phyloP scores from a whole-genome alignment of 2,888 invertebrate genomes.

The Chorisops tibialis region DNA sequence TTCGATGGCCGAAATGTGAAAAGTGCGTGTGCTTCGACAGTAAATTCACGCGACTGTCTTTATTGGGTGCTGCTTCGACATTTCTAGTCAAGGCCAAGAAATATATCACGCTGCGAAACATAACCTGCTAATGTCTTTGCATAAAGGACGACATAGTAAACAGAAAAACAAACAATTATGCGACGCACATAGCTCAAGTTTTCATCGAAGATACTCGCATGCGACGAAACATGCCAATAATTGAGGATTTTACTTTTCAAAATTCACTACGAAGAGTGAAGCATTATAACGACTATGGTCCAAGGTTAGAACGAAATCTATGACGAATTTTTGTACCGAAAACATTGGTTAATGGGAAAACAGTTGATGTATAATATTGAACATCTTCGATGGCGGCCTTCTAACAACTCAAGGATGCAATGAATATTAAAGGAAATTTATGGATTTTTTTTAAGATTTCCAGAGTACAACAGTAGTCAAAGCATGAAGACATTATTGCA shows the following conservation, averaged over 20 bases:
- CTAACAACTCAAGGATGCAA: conserved; percentile 9
- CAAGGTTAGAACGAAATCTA: conserved; percentile 19
- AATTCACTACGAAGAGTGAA: no score
- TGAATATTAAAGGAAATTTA: neutral
- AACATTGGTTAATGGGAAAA: conserved; percentile 22
- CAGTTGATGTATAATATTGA: conserved; percentile 14
- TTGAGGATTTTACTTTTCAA: no score
- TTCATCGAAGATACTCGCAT: conserved; percentile 15
- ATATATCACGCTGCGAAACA: conserved; percentile 19
- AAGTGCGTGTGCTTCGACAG: conserved; percentile 3
- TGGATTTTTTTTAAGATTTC: neutral
- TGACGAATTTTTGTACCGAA: conserved; percentile 11
- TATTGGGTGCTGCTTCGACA: neutral
- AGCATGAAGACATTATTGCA: conserved; percentile 11
- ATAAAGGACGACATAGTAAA: conserved; percentile 16
- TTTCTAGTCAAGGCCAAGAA: conserved; percentile 3
- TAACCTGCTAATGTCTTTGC: conserved; percentile 18
- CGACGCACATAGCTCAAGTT: conserved; percentile 8
- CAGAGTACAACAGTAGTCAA: neutral
- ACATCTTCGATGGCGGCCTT: neutral
- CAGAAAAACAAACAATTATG: conserved; percentile 25
- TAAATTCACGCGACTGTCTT: conserved; percentile 13
- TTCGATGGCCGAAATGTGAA: neutral
- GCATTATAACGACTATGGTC: no score
- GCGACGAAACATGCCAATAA: neutral